Conservation (phyloP, 2,797 vertebrate species). For the Myotis pilosus region DNA sequence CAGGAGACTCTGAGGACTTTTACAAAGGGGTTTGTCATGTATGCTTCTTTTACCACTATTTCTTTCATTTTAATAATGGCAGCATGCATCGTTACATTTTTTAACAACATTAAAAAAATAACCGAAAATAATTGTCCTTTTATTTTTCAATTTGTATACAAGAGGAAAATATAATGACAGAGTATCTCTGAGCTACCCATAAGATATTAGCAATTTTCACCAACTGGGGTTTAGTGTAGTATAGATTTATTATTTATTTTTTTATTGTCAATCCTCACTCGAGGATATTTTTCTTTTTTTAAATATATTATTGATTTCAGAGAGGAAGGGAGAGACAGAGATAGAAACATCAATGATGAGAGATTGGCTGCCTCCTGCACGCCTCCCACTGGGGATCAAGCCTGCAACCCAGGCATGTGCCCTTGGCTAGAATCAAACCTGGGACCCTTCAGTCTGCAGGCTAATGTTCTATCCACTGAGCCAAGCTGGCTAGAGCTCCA, state of each 20-base stretch:
- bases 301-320: no score
- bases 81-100: not conserved
- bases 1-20: not conserved
- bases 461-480: no score
- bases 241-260: not conserved
- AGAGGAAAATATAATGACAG: not conserved
- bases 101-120: not conserved
- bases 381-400: no score
- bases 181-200: not conserved
- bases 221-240: fast-evolving
- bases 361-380: no score
- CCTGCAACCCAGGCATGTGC: no score
- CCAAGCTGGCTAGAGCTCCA: no score
- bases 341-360: no score
- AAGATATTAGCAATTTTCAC: not conserved
- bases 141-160: not conserved
- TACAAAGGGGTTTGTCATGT: not conserved
- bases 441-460: no score
- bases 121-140: not conserved
- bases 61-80: not conserved
- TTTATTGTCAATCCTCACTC: no score
- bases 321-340: no score
- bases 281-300: no score
- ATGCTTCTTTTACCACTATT: not conserved
- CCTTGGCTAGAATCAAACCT: no score